Conservation (phyloP, 1,140 invertebrate genomes). For the Listronotus bonariensis region DNA sequence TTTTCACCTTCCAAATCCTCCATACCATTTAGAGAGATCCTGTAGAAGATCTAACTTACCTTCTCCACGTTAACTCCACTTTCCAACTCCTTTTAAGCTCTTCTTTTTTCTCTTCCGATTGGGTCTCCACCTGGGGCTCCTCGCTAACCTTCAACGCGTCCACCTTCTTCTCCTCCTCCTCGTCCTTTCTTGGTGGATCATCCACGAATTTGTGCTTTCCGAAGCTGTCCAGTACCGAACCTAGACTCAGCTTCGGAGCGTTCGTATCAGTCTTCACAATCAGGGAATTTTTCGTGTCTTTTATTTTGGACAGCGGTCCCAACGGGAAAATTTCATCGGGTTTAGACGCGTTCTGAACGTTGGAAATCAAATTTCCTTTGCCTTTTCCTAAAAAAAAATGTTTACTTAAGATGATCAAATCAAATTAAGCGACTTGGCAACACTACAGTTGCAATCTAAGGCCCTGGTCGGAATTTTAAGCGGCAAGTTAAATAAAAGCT, state of each 20-base stretch:
- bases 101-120: conserved; percentile 42
- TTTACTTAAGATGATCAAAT: too few species aligned
- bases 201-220: conserved; percentile 64
- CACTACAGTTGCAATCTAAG: too few species aligned
- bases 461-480: too few species aligned
- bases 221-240: conserved; percentile 74
- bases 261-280: conserved; percentile 63
- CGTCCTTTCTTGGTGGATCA: conserved; percentile 57
- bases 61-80: background rate
- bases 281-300: conserved; percentile 62
- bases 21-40: too few species aligned
- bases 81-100: conserved; percentile 9
- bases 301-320: conserved; percentile 55
- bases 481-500: too few species aligned
- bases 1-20: too few species aligned
- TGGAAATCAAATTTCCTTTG: conserved; percentile 77
- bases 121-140: conserved; percentile 52
- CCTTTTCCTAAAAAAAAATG: conserved; percentile 67
- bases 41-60: background rate
- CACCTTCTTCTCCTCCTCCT: conserved; percentile 51
- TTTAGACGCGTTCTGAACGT: conserved; percentile 58
- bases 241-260: conserved; percentile 78
- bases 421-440: too few species aligned
- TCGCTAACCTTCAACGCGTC: conserved; percentile 40
- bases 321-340: conserved; percentile 58